Conservation (phyloP, 1,140 invertebrate genomes). For the Hypothenemus hampei region DNA sequence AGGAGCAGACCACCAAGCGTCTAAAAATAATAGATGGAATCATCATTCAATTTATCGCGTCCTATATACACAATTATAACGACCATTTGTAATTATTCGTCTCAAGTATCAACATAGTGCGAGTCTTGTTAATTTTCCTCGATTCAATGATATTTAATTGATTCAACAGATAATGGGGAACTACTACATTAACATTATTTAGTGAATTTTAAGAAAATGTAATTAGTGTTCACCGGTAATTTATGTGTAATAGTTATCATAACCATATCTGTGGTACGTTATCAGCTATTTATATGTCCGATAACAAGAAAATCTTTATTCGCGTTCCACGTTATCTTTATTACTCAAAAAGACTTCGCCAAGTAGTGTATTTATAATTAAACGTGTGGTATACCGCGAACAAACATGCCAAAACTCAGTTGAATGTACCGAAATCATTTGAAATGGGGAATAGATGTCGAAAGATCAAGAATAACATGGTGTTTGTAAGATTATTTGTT, state of each 20-base stretch:
- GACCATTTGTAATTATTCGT: background rate
- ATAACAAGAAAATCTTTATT: no score
- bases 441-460: background rate
- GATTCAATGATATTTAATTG: background rate
- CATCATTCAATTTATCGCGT: background rate
- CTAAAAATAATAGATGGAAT: constrained; percentile 3
- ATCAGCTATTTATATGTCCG: no score
- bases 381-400: background rate
- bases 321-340: background rate
- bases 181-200: background rate
- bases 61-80: background rate
- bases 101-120: background rate
- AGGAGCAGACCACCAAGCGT: no score
- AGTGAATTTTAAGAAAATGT: background rate
- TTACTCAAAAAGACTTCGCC: background rate
- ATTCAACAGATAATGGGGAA: background rate
- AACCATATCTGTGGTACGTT: no score
- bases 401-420: background rate
- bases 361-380: constrained; percentile 2
- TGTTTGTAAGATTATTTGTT: background rate
- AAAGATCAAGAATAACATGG: background rate
- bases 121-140: no score
- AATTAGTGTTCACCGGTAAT: background rate
- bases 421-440: background rate
- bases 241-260: no score